Base-by-base conservation (phyloP, 2,888 invertebrate genomes). In the Mayetiola destructor region DNA sequence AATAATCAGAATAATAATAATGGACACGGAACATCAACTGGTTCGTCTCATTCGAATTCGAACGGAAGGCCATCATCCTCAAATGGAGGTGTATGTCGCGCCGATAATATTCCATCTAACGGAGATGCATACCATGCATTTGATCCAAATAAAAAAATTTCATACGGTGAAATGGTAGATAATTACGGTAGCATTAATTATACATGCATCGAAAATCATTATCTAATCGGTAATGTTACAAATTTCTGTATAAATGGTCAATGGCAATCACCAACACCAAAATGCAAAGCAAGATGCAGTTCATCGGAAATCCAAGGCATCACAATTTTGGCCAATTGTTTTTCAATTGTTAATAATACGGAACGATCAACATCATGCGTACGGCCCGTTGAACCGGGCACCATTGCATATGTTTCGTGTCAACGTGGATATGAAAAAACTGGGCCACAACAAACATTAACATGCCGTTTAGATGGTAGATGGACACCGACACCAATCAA, bases 381-480 rank as follows among this genome's bases (percentile, higher is more conserved):
- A 10, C 39, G 59, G 21, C 42, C 40, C 16, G 56, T 63, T 5
- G 16, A n/a, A 3, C 59, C 61, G 1, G 61, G 61, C 1, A 65
- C 64, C 1, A 21, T 36, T 14, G 65, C 62, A 0, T 55, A 6
- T 5, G 48, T 64, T 30, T 40, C 29, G 0, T 65, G 64, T 53
- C 36, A 56, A 30, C n/a, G 54, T 36, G 61, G 61, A 1, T 61
- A 61, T 52, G 23, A 30, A 20, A 57, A 54, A 55, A 58, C 59
- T 3, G 36, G 55, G 14, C n/a, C 48, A 2, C 27, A 36, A 20
- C 53, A 40, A 52, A 56, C 48, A 9, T 12, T 23, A 0, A 14
- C 63, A 1, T 70, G 69, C 55, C 67, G 67, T 1, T 35, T 60
- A 14, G 30, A 56, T 53, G 12, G 55, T 12, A 9, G 36, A 21